Evolutionary conservation across 2,113 vertebrate species (phyloP).

Genomic region (Hystrix brachyura): DNA sequence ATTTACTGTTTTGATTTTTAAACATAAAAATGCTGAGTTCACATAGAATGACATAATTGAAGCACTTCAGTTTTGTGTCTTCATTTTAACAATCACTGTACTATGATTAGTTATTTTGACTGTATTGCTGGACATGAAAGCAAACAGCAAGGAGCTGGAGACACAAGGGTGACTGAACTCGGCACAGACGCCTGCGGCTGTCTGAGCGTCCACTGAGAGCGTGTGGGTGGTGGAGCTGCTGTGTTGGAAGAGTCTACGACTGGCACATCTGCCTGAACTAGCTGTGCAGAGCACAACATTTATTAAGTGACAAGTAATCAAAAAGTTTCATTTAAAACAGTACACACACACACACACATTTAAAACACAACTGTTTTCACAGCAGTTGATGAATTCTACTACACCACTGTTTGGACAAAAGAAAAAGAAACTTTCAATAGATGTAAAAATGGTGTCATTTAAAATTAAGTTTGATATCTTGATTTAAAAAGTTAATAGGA

Average conservation of each 20-base stretch:
- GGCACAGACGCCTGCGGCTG: background rate
- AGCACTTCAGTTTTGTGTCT: background rate
- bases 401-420: background rate
- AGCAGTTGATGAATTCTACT: background rate
- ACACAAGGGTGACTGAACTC: background rate
- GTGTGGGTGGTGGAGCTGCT: background rate
- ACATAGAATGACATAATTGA: background rate
- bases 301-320: background rate
- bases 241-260: no score
- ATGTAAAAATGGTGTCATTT: background rate
- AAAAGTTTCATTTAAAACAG: background rate
- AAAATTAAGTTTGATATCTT: background rate
- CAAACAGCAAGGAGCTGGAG: background rate
- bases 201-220: background rate
- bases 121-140: background rate
- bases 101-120: background rate
- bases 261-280: background rate
- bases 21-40: background rate
- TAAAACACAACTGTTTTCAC: background rate
- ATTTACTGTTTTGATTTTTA: background rate
- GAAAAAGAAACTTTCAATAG: background rate
- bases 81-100: background rate
- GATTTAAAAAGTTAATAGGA: background rate
- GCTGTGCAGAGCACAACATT: background rate
- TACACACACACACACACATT: background rate